Conservation (phyloP, 2,113 vertebrate genomes). For the Pogona vitticeps region DNA sequence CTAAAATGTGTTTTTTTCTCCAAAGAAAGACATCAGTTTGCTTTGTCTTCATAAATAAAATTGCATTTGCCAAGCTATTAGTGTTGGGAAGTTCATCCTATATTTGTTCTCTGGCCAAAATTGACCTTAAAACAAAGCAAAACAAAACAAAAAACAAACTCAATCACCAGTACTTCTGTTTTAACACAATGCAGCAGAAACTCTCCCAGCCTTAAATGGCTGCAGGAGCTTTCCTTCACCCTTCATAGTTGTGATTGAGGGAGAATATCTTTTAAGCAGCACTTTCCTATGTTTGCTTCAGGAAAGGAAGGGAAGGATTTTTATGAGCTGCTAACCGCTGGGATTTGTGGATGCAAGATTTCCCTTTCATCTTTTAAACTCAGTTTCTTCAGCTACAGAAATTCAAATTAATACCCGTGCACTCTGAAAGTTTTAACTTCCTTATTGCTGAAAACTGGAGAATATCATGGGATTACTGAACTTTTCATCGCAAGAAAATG, state of each 20-base stretch:
- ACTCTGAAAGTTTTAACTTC: conserved; percentile 19
- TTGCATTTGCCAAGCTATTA: conserved; percentile 31
- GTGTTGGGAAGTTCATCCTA: conserved; percentile 29
- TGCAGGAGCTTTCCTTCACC: conserved; percentile 19
- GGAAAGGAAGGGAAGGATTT: conserved; percentile 16
- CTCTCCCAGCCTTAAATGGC: conserved; percentile 6
- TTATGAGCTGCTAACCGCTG: conserved; percentile 26
- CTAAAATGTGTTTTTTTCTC: neutral
- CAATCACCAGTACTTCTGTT: neutral
- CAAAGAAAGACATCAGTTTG: conserved; percentile 21
- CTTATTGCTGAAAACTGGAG: neutral
- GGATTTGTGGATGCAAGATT: neutral
- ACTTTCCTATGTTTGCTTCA: conserved; percentile 39
- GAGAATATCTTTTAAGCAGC: conserved; percentile 43
- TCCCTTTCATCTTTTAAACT: neutral
- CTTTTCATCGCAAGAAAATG: neutral
- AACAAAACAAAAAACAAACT: neutral
- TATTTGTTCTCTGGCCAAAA: conserved; percentile 22
- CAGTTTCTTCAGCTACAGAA: conserved; percentile 32
- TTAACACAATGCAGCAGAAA: conserved; percentile 22
- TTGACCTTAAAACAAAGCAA: neutral
- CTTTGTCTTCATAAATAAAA: conserved; percentile 9
- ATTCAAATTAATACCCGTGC: conserved; percentile 21
- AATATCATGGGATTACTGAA: neutral
- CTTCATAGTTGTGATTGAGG: conserved; percentile 11